Evolutionary conservation across 2,888 invertebrate genomes (phyloP), one percentile per base, ranked within the genome.

Genomic region (Drosophila tripunctata): DNA sequence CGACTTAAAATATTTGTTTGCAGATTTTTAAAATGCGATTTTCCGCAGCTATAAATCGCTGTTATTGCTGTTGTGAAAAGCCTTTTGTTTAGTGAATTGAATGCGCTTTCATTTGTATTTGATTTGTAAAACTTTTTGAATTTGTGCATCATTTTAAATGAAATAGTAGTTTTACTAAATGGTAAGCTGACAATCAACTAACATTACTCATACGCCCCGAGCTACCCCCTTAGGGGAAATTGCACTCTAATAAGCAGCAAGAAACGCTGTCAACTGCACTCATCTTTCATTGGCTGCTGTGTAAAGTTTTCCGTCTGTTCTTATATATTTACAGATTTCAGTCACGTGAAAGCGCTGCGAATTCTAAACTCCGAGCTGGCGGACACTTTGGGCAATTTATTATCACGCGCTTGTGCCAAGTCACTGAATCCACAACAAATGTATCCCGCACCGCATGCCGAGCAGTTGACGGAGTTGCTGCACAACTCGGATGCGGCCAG

Each of bases 321-420:
- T 24, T n/a, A 1, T 47, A 15, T 15, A n/a, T 51, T 92, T 92
- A 14, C 92, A 98, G 98, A 98, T 92, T 99, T 95, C 92, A 96
- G 95, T 89, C 94, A 95, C 72, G 92, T 92, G 4, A 96, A 96
- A 90, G 93, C 96, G 47, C 90, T 94, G 31, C 94, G 95, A 78
- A 93, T 95, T 54, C 92, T 97, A 15, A 99, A 99, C 92, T 93
- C 96, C 0, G 98, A 99, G 90, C 92, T 99, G 58, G 98, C 97
- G 2, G 96, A 98, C 90, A 97, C 96, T 0, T 91, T 98, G 14
- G 99, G 98, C 19, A 99, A 99, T 93, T 93, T 99, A 50, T 92
- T 97, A 63, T 95, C 94, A 55, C 94, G 99, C 14, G 96, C 96
- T 87, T 94, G 95, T 71, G 96, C 96, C 14, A 92, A 92, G 64